phyloP scores from a whole-genome alignment of 2,888 invertebrate genomes.

The Hoplodrina blanda region DNA sequence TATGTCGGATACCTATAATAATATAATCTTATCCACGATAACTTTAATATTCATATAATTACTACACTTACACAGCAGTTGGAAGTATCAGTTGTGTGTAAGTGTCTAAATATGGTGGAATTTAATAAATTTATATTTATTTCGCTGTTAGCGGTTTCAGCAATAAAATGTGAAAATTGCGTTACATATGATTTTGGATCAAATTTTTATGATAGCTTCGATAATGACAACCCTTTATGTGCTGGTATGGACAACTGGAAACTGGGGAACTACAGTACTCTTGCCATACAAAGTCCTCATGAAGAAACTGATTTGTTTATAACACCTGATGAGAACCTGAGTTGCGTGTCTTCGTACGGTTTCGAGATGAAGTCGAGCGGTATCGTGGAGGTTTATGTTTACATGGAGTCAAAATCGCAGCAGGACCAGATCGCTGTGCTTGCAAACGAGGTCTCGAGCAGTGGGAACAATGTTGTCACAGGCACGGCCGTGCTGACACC shows the following conservation, averaged over 20 bases:
- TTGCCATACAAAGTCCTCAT: constrained; percentile 60
- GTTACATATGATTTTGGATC: constrained; percentile 64
- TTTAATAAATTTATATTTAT: constrained; percentile 44
- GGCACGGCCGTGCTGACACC: constrained; percentile 52
- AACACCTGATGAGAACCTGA: constrained; percentile 58
- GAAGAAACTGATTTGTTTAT: constrained; percentile 61
- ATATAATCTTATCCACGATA: constrained; percentile 68
- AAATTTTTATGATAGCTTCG: constrained; percentile 61
- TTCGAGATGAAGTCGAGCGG: constrained; percentile 66
- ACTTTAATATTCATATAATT: constrained; percentile 60
- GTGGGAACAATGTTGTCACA: constrained; percentile 53
- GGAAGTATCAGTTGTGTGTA: constrained; percentile 52
- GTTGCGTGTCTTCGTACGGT: constrained; percentile 69
- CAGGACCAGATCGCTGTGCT: constrained; percentile 65
- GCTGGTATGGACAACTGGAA: constrained; percentile 59
- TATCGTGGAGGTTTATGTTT: constrained; percentile 65
- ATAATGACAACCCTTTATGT: constrained; percentile 59
- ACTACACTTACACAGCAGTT: constrained; percentile 56
- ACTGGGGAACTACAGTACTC: constrained; percentile 57
- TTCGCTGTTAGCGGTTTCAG: constrained; percentile 52
- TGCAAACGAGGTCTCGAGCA: constrained; percentile 55
- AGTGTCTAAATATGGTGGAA: constrained; percentile 56
- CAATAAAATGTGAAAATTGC: constrained; percentile 63
- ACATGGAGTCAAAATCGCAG: constrained; percentile 54
- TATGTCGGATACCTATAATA: constrained; percentile 54